Evolutionary conservation across 2,797 vertebrate genomes (phyloP), one percentile per base, ranked within the genome.

Genomic region (Valencia hispanica): DNA sequence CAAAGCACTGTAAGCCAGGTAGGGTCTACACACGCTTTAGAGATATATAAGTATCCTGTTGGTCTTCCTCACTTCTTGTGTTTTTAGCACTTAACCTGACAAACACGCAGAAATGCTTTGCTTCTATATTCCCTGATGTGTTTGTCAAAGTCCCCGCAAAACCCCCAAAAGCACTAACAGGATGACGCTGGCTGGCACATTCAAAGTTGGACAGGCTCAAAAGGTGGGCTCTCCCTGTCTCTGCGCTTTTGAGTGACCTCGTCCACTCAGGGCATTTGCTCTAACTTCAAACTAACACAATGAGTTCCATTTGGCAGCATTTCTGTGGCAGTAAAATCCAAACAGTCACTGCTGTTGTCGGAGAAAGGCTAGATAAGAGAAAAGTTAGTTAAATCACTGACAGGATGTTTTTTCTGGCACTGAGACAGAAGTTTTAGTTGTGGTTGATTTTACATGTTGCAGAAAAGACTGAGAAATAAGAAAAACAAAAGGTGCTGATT

Each of bases 211-310:
- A 79, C 63, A 34, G 59, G 27, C 72, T 85, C 63, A 51, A 47
- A 70, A 78, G 65, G 79, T 27, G 43, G 63, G 41, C 30, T 2
- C 79, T 79, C 80, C 82, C 77, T 66, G 68, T 83, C 78, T 45
- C 9, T 14, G 68, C 69, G 50, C n/a, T 74, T 79, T 86, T 68
- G 53, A 76, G 74, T 75, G 83, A 81, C 84, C 83, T 79, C 11
- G n/a, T 84, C 84, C 80, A 72, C 85, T 87, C 74, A 12, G 70
- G 72, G 59, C 78, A 78, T 85, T 85, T 80, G 70, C 84, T 85
- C 30, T 70, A 72, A 70, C 34, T 84, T 88, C 73, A 84, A 73
- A 82, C 50, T 8, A 15, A 68, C 25, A 68, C 25, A 61, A 81
- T 72, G 39, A 79, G 77, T 71, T 87, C 82, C 55, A 84, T 74